Base-by-base conservation (phyloP, 2,888 invertebrate genomes). In the Noctua janthe region DNA sequence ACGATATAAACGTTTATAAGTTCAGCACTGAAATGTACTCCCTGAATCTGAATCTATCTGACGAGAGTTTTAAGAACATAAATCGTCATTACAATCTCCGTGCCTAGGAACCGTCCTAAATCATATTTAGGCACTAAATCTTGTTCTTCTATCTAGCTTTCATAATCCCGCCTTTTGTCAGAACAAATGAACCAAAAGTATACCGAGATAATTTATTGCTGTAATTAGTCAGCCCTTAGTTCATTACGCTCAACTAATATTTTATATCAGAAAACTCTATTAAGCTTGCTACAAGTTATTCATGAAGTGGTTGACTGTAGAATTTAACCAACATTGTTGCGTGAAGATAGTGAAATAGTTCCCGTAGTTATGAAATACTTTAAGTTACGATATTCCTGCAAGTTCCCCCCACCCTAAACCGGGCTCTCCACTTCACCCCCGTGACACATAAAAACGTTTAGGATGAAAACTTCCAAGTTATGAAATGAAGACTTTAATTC, bases 401-500 rank as follows among this genome's bases (percentile, higher is more conserved):
- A 59, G 35, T 35, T 64, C 66, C 70, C 64, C 47, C 49, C 67
- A 39, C 71, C 6, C 35, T 54, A 15, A 47, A 51, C n/a, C 23
- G 29, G 0, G 23, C n/a, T 20, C n/a, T 39, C 51, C 17, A 47
- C 7, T 35, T 4, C n/a, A 15, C 17, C 49, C 62, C 51, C 51
- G 23, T 10, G 74, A 54, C 70, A 56, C 49, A 49, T 81, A 54
- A 47, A 71, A 64, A 59, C 47, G 69, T 54, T 29, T 35, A 29
- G 6, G 29, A 74, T 76, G 77, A 72, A 81, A 84, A 51, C 47
- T 64, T 74, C n/a, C 67, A 64, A 81, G 67, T 49, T 51, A 74
- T 71, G 71, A 78, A 78, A 77, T 72, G 56, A 80, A 84, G 51
- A 71, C 64, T 75, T 80, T 75, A 70, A 82, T 67, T 81, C 81